Evolutionary conservation across 1,140 invertebrate genomes (phyloP).

Genomic region (Melitaea cinxia): DNA sequence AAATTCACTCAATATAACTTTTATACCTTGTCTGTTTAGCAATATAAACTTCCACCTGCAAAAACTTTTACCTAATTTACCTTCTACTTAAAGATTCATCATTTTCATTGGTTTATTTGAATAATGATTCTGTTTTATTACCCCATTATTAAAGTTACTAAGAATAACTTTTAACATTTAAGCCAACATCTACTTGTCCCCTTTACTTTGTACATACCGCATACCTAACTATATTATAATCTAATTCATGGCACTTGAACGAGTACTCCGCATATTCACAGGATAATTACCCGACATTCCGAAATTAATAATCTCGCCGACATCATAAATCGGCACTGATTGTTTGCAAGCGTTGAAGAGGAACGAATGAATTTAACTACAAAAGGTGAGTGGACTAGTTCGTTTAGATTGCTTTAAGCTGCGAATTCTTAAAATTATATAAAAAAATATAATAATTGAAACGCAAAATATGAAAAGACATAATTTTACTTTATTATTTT

Average conservation of each 20-base stretch:
- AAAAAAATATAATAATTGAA: background rate
- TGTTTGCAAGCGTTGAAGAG: conserved; percentile 64
- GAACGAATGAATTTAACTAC: conserved; percentile 79
- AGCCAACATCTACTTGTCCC: conserved; percentile 3
- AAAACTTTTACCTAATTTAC: background rate
- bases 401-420: conserved; percentile 10
- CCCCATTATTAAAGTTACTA: no score
- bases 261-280: conserved; percentile 71
- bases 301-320: conserved; percentile 70
- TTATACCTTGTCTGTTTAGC: background rate
- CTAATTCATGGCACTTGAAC: conserved; percentile 70
- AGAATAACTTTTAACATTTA: no score
- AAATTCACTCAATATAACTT: background rate
- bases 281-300: conserved; percentile 75
- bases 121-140: no score
- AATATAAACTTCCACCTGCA: background rate
- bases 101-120: no score
- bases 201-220: conserved; percentile 14
- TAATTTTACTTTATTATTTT: no score
- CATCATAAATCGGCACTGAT: conserved; percentile 67
- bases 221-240: conserved; percentile 28
- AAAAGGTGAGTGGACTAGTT: conserved; percentile 59
- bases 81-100: background rate
- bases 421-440: conserved; percentile 26
- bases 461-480: no score